Evolutionary conservation across 2,888 invertebrate species (phyloP), one percentile per base, ranked within the genome.

Genomic region (Stenchaetothrips biformis): DNA sequence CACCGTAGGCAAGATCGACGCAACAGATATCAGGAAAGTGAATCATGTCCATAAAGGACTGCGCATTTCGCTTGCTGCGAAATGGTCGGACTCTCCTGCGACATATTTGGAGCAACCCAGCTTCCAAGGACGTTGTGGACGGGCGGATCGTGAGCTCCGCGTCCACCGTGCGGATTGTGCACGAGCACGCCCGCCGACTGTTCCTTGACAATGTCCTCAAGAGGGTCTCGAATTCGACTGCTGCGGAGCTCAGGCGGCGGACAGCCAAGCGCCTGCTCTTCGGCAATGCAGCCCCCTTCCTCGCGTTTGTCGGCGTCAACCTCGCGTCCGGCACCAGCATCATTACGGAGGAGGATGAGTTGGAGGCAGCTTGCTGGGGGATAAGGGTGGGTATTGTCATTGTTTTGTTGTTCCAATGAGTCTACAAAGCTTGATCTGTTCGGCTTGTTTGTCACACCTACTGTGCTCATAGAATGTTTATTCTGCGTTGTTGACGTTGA

Each of bases 291-390:
- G 90, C 90, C 11, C 93, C 93, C 7, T 92, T 93, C 84, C 92
- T 94, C 85, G 93, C 93, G 8, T 86, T 94, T 25, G 92, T 94
- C 81, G 92, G 93, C 8, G 91, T 93, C 0, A 92, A 92, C 81
- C 86, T 94, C 83, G 93, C 93, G 13, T 92, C 93, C 9, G 93
- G 93, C 6, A 90, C 91, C 79, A 93, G 93, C 25, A 90, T 93
- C 81, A 85, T 94, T 48, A 93, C 93, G 0, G 92, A 92, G 85
- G 92, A 94, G 84, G 93, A 94, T 85, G 93, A 94, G 87, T 86
- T 93, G 49, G 94, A 94, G 87, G 92, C 92, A 77, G 90, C 94
- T 67, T 94, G 94, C 84, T 92, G 91, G 90, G 93, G 94, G 88
- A 94, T 94, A 82, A 88, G 93, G 82, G 93, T 91, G 87, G 86